These are phyloP conservation scores for Rhineura floridana DNA, from an alignment of 2,113 vertebrate genomes.

Conservation along the genomic window DNA sequence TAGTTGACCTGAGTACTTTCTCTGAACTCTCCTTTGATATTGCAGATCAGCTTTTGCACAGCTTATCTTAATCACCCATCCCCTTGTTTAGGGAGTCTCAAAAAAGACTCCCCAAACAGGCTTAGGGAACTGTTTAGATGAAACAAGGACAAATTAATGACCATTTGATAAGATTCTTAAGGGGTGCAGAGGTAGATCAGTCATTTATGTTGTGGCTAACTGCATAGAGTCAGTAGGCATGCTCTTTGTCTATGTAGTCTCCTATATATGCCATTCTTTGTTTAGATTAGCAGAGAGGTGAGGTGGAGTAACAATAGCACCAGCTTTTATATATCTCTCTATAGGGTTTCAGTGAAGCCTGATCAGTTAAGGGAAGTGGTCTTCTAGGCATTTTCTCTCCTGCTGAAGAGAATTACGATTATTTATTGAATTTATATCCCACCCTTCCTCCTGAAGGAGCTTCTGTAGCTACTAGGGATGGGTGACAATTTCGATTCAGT, in stretches of 20 bases:
- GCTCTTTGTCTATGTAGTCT: not conserved
- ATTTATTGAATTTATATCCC: too few species aligned
- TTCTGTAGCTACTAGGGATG: too few species aligned
- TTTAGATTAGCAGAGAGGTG: not conserved
- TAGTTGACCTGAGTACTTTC: not conserved
- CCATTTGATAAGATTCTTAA: not conserved
- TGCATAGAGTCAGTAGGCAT: not conserved
- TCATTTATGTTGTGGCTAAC: not conserved
- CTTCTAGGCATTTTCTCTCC: not conserved
- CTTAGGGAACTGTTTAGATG: not conserved
- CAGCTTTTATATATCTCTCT: not conserved
- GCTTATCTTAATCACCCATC: not conserved
- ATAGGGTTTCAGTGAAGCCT: not conserved
- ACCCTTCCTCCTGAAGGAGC: too few species aligned
- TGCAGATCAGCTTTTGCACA: not conserved
- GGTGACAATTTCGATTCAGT: too few species aligned
- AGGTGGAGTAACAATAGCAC: not conserved
- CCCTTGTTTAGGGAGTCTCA: not conserved
- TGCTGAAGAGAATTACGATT: too few species aligned
- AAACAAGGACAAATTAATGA: not conserved
- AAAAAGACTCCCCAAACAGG: not conserved
- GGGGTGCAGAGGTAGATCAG: not conserved
- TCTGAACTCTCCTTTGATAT: not conserved
- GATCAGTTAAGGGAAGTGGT: not conserved
- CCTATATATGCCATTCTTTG: not conserved